These are phyloP conservation scores for Diceros bicornis DNA, from an alignment of 2,797 vertebrate species.

Conservation along the genomic window DNA sequence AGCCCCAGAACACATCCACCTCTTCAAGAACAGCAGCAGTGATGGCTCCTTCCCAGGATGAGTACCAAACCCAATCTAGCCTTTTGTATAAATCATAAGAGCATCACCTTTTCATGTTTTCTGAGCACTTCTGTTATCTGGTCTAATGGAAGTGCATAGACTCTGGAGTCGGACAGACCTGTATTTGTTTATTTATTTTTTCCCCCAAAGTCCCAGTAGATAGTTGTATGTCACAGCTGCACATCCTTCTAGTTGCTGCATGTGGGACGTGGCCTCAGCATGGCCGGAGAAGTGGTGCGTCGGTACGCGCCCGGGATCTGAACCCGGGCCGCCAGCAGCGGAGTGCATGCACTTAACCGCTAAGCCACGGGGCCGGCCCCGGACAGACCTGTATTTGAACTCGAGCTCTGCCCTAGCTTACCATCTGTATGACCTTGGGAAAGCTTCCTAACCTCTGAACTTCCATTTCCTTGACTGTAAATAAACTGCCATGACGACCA, in stretches of 20 bases:
- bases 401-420: not conserved
- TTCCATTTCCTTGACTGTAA: not conserved
- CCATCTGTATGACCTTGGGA: not conserved
- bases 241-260: too few relatives aligned
- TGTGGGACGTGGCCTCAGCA: too few relatives aligned
- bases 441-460: not conserved
- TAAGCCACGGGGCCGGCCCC: too few relatives aligned
- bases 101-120: not conserved
- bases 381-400: not conserved
- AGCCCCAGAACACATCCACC: not conserved
- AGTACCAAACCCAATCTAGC: not conserved
- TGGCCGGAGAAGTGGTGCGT: too few relatives aligned
- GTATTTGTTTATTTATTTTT: too few relatives aligned
- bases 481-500: not conserved
- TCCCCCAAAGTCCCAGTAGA: too few relatives aligned
- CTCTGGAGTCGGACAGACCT: not conserved
- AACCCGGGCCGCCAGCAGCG: too few relatives aligned
- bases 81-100: not conserved
- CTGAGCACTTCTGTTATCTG: not conserved
- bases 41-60: not conserved
- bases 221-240: too few relatives aligned
- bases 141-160: not conserved
- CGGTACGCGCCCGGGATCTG: too few relatives aligned
- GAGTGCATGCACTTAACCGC: too few relatives aligned
- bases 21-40: not conserved